Conservation (phyloP, 2,888 invertebrate genomes). For the Sericinus montela region DNA sequence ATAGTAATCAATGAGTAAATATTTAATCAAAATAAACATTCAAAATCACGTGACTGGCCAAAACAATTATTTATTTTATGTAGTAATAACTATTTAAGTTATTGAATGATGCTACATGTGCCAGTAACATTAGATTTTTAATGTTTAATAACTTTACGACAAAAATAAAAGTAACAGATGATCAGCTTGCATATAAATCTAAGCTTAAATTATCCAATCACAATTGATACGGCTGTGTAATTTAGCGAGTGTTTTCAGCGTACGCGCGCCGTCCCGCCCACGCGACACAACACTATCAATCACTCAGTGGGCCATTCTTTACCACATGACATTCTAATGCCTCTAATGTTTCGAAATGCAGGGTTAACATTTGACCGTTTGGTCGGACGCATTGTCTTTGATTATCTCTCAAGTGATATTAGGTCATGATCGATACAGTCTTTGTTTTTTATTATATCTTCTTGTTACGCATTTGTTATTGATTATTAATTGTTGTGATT, state of each 20-base stretch:
- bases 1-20: no score
- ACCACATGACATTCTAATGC: slow-evolving; percentile 69
- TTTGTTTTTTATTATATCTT: slow-evolving; percentile 25
- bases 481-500: background rate
- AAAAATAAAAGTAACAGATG: slow-evolving; percentile 27
- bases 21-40: no score
- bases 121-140: no score
- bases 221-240: slow-evolving; percentile 46
- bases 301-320: slow-evolving; percentile 55
- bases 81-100: no score
- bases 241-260: slow-evolving; percentile 60
- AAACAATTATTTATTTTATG: no score
- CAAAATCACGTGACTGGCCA: no score
- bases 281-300: slow-evolving; percentile 51
- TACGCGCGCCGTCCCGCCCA: slow-evolving; percentile 49
- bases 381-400: slow-evolving; percentile 31
- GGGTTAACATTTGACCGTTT: slow-evolving; percentile 56
- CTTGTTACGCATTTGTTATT: slow-evolving; percentile 1
- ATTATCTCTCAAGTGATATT: slow-evolving; percentile 28
- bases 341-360: slow-evolving; percentile 51
- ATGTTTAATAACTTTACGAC: slow-evolving; percentile 20
- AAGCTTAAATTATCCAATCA: slow-evolving; percentile 36
- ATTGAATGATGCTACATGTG: no score
- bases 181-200: slow-evolving; percentile 16
- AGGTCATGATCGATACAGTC: slow-evolving; percentile 28